phyloP scores from a whole-genome alignment of 2,888 invertebrate species.

The Polietes domitor region DNA sequence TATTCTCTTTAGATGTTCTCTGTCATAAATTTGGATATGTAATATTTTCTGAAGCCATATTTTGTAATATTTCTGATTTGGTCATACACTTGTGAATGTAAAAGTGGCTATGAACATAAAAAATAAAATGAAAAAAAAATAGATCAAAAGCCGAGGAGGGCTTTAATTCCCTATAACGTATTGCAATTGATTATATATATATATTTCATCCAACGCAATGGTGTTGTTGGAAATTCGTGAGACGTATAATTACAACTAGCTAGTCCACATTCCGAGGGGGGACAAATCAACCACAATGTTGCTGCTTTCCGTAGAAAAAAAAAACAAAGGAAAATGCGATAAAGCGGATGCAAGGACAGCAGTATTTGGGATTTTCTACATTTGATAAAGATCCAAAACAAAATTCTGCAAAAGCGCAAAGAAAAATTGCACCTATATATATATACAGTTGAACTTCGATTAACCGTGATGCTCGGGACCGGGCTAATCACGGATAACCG shows the following conservation, averaged over 20 bases:
- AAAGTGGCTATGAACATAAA: too few species aligned
- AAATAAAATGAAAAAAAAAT: neutral
- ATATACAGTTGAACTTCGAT: too few species aligned
- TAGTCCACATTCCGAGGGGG: neutral
- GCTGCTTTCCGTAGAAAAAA: neutral
- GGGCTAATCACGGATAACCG: too few species aligned
- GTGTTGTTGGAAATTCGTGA: neutral
- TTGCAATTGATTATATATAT: neutral
- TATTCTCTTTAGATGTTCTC: neutral
- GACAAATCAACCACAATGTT: neutral
- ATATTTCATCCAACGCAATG: neutral
- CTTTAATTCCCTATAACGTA: too few species aligned
- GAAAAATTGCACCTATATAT: too few species aligned
- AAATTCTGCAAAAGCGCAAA: neutral
- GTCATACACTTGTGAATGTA: neutral
- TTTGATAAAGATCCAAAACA: neutral
- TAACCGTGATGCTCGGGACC: too few species aligned
- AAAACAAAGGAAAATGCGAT: neutral
- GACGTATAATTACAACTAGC: neutral
- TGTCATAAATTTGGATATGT: neutral
- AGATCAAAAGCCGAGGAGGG: neutral
- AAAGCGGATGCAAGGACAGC: neutral
- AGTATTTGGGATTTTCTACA: neutral
- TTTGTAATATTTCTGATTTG: neutral
- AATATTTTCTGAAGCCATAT: neutral